phyloP scores from a whole-genome alignment of 2,797 vertebrate species.

The Cygnus olor region DNA sequence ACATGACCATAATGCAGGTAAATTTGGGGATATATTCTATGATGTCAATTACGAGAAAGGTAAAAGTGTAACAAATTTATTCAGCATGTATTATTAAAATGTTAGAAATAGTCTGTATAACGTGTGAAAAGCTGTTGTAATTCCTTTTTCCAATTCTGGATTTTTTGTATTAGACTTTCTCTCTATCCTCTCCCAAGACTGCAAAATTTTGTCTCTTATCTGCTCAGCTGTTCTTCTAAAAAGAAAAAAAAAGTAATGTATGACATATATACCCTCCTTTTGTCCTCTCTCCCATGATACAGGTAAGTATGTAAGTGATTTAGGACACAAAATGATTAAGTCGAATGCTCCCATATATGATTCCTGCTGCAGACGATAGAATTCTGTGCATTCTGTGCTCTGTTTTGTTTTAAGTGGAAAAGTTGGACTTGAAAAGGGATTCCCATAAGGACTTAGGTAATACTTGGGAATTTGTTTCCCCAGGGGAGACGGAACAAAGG shows the following conservation, averaged over 20 bases:
- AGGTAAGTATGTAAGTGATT: neutral
- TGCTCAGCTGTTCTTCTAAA: neutral
- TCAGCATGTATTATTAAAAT: neutral
- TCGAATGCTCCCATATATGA: neutral
- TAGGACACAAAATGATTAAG: neutral
- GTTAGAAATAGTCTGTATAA: neutral
- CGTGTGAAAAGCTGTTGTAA: neutral
- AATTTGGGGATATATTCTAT: neutral
- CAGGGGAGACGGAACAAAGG: neutral
- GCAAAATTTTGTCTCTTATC: neutral
- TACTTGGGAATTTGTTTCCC: neutral
- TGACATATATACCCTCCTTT: neutral
- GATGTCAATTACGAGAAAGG: neutral
- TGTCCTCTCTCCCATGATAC: neutral
- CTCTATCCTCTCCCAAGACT: neutral
- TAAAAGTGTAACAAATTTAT: neutral
- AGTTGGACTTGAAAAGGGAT: neutral
- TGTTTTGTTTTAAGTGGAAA: neutral
- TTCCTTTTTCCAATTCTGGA: neutral
- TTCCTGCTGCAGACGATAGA: neutral
- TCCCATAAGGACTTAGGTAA: neutral
- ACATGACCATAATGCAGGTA: neutral
- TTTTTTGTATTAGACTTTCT: neutral
- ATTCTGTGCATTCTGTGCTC: neutral
- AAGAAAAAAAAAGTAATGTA: neutral